Percentiles rank a stretch among this genome's conserved stretches.
Conservation (phyloP, 2,797 vertebrate genomes). For the Mus spretus region DNA sequence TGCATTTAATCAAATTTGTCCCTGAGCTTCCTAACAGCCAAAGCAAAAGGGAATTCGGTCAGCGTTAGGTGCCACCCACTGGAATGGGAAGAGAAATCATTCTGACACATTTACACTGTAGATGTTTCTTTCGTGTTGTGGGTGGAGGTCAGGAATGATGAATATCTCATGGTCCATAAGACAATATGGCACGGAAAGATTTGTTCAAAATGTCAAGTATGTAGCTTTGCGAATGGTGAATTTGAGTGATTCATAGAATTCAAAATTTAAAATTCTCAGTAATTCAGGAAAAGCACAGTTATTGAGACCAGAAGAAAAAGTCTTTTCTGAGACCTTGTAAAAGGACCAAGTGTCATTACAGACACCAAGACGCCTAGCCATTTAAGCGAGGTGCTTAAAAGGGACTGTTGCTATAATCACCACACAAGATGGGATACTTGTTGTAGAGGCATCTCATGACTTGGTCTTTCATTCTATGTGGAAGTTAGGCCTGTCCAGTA, state of each 20-base stretch:
- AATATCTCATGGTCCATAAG: background rate
- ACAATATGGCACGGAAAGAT: background rate
- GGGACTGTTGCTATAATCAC: background rate
- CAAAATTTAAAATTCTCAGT: background rate
- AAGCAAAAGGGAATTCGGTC: background rate
- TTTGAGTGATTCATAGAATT: background rate
- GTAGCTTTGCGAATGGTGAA: background rate
- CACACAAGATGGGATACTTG: background rate
- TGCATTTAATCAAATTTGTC: background rate
- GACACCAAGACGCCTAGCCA: background rate
- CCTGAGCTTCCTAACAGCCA: conserved; percentile 15
- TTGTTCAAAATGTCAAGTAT: background rate
- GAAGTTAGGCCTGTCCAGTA: background rate
- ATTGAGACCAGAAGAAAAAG: background rate
- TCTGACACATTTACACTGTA: background rate
- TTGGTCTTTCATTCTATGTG: background rate
- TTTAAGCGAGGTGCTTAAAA: background rate
- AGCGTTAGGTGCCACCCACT: background rate
- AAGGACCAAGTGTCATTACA: background rate
- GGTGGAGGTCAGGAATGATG: background rate
- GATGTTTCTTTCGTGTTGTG: background rate
- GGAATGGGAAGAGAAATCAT: background rate
- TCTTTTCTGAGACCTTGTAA: background rate
- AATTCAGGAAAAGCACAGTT: background rate
- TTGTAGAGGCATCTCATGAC: background rate